A percentile compares a stretch with the other conserved stretches of the same genome.
phyloP scores from a whole-genome alignment of 2,113 vertebrate species.

The Perca flavescens region DNA sequence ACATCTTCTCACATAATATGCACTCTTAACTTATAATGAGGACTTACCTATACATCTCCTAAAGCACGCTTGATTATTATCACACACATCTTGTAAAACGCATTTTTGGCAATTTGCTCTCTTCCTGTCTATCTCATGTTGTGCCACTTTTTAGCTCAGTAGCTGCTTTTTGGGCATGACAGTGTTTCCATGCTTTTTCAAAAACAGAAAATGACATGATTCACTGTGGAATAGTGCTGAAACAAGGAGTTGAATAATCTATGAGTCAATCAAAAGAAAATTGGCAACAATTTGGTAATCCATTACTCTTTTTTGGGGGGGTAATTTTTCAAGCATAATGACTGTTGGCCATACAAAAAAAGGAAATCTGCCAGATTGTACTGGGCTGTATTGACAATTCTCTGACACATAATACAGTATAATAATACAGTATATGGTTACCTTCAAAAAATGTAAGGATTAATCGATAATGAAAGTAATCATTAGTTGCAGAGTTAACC shows the following conservation, averaged over 20 bases:
- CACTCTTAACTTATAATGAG: not conserved
- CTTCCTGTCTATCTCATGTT: not conserved
- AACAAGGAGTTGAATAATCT: not conserved
- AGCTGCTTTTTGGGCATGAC: not conserved
- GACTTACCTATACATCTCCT: not conserved
- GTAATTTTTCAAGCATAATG: not conserved
- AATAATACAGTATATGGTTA: not conserved
- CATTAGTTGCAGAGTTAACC: not conserved
- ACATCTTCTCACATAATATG: not conserved
- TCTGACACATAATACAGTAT: not conserved
- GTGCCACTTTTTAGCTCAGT: not conserved
- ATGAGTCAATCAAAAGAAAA: not conserved
- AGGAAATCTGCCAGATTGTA: not conserved
- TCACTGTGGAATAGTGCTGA: not conserved
- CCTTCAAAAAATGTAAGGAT: not conserved
- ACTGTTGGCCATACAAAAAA: not conserved
- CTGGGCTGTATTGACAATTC: not conserved
- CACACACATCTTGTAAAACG: not conserved
- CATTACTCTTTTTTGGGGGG: too few relatives aligned
- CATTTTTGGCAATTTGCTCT: not conserved
- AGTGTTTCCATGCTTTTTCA: not conserved
- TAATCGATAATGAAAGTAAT: not conserved
- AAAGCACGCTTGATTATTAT: not conserved
- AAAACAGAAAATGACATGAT: not conserved
- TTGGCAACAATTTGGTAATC: not conserved